phyloP scores from a whole-genome alignment of 2,113 vertebrate species.

The Cervus canadensis region DNA sequence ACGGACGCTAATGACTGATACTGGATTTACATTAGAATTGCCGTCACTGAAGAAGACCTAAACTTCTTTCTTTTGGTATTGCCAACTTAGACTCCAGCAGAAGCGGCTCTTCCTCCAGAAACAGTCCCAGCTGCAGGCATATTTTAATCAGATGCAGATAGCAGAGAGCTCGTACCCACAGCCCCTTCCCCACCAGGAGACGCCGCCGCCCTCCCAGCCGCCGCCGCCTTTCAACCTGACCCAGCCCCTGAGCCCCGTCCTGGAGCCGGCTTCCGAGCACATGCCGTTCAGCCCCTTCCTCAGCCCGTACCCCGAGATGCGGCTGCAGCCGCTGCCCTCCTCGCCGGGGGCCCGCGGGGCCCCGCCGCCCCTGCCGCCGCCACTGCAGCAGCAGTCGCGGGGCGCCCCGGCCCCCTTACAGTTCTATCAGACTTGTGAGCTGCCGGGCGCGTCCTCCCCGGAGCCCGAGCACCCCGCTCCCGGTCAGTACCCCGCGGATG shows the following conservation, averaged over 20 bases:
- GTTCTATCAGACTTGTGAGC: conserved; percentile 85
- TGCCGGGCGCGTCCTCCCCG: conserved; percentile 60
- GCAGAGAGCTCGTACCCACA: conserved; percentile 87
- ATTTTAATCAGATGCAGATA: conserved; percentile 99
- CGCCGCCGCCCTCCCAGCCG: conserved; percentile 26
- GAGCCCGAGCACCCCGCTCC: conserved; percentile 82
- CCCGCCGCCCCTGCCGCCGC: conserved; percentile 32
- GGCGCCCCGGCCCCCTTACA: conserved; percentile 72
- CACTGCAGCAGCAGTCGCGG: conserved; percentile 61
- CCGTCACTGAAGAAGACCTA: background rate
- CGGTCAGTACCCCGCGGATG: conserved; percentile 84
- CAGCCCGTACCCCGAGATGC: conserved; percentile 81
- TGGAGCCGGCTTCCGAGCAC: conserved; percentile 83
- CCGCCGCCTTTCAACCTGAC: conserved; percentile 75
- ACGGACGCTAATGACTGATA: background rate
- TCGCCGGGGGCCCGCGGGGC: conserved; percentile 73
- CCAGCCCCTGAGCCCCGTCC: conserved; percentile 83
- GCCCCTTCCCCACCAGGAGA: conserved; percentile 75
- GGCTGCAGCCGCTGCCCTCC: conserved; percentile 82
- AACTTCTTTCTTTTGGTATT: conserved; percentile 38
- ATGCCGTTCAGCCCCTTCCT: conserved; percentile 83
- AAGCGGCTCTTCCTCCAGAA: conserved; percentile 96
- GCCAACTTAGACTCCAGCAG: conserved; percentile 90
- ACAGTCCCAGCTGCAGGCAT: conserved; percentile 93
- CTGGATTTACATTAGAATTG: background rate